These are phyloP conservation scores for Sparus aurata DNA, from an alignment of 2,797 vertebrate genomes.

Conservation along the genomic window DNA sequence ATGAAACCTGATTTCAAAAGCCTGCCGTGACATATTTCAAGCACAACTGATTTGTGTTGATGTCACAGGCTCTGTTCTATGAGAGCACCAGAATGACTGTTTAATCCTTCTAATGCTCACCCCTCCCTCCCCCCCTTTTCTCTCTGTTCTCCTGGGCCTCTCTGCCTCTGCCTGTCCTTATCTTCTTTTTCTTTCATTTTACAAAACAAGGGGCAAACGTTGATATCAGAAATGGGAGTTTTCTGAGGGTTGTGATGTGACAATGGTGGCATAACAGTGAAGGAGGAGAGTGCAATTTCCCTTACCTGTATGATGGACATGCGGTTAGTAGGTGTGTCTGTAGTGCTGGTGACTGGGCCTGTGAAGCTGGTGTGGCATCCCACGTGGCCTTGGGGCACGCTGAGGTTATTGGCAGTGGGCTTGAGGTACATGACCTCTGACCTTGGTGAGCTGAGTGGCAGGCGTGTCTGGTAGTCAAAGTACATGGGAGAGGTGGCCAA, in stretches of 20 bases:
- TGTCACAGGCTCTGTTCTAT: constrained; percentile 70
- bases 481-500: constrained; percentile 99
- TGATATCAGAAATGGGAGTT: constrained; percentile 59
- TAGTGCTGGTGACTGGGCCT: constrained; percentile 95
- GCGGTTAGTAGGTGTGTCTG: constrained; percentile 97
- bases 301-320: constrained; percentile 99
- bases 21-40: constrained; percentile 69
- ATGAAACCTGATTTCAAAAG: constrained; percentile 69
- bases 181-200: constrained; percentile 63
- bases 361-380: constrained; percentile 99
- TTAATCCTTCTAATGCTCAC: constrained; percentile 75
- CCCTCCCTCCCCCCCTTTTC: constrained; percentile 54
- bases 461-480: constrained; percentile 99
- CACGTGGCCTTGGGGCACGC: constrained; percentile 97
- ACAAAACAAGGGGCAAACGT: constrained; percentile 51
- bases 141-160: constrained; percentile 60
- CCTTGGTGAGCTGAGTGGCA: constrained; percentile 99
- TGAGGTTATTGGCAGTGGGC: constrained; percentile 98
- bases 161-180: constrained; percentile 63
- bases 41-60: constrained; percentile 71
- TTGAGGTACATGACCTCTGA: constrained; percentile 99
- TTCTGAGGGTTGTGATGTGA: constrained; percentile 63
- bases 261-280: constrained; percentile 70
- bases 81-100: constrained; percentile 69
- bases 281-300: constrained; percentile 77